Evolutionary conservation across 2,797 vertebrate species (phyloP).

Genomic region (Rhabdophis nuchalis): DNA sequence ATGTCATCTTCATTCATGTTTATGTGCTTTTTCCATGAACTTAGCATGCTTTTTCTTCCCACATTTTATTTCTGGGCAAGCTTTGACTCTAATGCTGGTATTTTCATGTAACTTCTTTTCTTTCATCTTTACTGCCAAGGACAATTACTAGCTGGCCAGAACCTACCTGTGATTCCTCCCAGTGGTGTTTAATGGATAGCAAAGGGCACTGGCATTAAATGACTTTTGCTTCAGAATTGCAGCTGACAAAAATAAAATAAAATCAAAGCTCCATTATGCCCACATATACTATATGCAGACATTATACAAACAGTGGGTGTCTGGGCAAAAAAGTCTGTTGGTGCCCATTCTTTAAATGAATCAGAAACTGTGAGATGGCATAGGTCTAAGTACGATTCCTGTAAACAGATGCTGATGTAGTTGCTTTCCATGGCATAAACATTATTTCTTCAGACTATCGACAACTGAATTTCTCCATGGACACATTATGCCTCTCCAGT

Average conservation of each 20-base stretch:
- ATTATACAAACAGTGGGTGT: background rate
- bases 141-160: constrained; percentile 18
- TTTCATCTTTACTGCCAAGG: constrained; percentile 14
- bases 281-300: background rate
- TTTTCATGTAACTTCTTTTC: constrained; percentile 16
- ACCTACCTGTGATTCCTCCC: constrained; percentile 11
- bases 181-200: constrained; percentile 23
- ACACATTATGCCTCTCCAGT: constrained; percentile 44
- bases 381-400: constrained; percentile 22
- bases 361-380: constrained; percentile 33
- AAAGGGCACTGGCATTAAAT: constrained; percentile 22
- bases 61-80: constrained; percentile 9
- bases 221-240: constrained; percentile 12
- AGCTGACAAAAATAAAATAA: constrained; percentile 23
- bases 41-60: background rate
- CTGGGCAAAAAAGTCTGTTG: constrained; percentile 37
- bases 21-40: background rate
- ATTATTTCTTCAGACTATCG: constrained; percentile 56
- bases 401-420: constrained; percentile 40
- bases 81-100: constrained; percentile 4
- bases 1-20: background rate
- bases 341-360: constrained; percentile 19
- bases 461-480: constrained; percentile 50
- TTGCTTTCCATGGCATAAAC: constrained; percentile 32
- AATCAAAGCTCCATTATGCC: constrained; percentile 32